phyloP scores from a whole-genome alignment of 2,888 invertebrate species.

The Platycnemis pennipes region DNA sequence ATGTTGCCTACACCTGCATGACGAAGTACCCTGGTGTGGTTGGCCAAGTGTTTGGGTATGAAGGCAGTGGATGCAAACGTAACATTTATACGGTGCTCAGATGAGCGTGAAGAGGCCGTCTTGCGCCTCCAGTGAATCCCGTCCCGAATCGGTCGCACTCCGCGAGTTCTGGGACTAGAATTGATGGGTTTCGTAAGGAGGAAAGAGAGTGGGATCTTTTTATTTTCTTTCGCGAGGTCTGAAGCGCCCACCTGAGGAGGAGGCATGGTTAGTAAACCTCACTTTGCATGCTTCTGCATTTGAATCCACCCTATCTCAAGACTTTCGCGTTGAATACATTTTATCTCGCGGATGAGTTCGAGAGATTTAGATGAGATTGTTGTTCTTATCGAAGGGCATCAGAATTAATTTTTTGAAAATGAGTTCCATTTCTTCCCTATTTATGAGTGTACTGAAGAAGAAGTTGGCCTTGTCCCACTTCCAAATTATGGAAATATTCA shows the following conservation, averaged over 20 bases:
- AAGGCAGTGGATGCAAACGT: not conserved
- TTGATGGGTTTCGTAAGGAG: not conserved
- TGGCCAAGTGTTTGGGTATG: not conserved
- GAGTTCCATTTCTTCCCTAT: not conserved
- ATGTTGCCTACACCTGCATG: constrained; percentile 49
- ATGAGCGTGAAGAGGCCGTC: not conserved
- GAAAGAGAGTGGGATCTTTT: not conserved
- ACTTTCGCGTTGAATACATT: not conserved
- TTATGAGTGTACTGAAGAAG: not conserved
- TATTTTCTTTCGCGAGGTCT: too few species aligned
- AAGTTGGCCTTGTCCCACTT: not conserved
- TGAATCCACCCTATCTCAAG: not conserved
- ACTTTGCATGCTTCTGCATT: too few species aligned
- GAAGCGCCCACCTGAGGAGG: not conserved
- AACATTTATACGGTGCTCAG: not conserved
- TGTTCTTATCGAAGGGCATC: not conserved
- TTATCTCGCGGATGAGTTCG: not conserved
- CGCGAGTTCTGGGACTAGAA: not conserved
- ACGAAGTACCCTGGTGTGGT: not conserved
- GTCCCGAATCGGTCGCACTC: not conserved
- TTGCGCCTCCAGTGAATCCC: not conserved
- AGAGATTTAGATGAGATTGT: not conserved
- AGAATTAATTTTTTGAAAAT: not conserved
- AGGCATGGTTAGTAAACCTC: too few species aligned
- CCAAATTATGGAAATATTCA: not conserved